Evolutionary conservation across 2,797 vertebrate species (phyloP), one percentile per base, ranked within the genome.

Genomic region (Galago senegalensis): DNA sequence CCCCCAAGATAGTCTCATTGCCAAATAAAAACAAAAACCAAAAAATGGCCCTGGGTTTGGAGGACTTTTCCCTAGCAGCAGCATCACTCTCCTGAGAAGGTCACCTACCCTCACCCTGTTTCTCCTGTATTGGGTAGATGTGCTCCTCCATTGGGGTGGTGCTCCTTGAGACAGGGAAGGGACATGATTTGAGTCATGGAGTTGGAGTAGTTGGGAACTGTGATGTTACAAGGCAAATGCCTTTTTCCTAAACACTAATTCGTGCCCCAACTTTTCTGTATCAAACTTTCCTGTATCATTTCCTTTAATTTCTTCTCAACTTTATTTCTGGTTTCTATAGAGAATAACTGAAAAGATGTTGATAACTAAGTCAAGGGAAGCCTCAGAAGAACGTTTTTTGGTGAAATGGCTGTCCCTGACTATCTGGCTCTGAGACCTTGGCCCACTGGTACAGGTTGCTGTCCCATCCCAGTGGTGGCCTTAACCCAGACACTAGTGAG

Each of bases 341-440:
- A 90, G 31, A 93, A 79, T 61, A 82, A 84, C 34, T 86, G 46
- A 89, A 90, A 94, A 72, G n/a, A 21, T 40, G 27, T 60, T 73
- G 40, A 37, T 87, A 82, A 80, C 25, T 89, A 87, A 79, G 7
- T 87, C 75, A 29, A 67, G 83, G 27, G 56, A 70, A 70, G 25
- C 56, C 8, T 94, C 29, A 34, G 58, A 87, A 46, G 27, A 85
- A 56, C 37, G 43, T 27, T 21, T 27, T 37, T 63, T 65, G 25
- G 46, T n/a, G 21, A 61, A 34, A 2, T 58, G 3, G 37, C 53
- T 92, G 16, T 80, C 56, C 40, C 12, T 83, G 82, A 72, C 0
- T 61, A 20, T 75, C 49, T 76, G 10, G 7, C 29, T 76, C 46
- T 76, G 56, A 93, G 72, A 58, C 23, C 20, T 34, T 56, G 34